phyloP scores from a whole-genome alignment of 2,797 vertebrate genomes.

The Chaetodon trifasciatus region DNA sequence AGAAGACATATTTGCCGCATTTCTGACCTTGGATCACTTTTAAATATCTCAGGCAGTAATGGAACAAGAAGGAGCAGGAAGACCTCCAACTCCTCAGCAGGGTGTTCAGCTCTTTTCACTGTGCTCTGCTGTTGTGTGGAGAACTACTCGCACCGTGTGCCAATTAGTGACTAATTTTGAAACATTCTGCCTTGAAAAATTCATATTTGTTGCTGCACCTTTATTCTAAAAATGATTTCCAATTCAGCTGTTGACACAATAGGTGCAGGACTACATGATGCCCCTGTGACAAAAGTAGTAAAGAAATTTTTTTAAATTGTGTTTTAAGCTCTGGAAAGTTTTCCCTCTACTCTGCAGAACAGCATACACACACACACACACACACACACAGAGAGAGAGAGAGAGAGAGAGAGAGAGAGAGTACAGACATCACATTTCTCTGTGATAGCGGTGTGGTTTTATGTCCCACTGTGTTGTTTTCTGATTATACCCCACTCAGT shows the following conservation, averaged over 20 bases:
- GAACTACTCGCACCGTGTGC: background rate
- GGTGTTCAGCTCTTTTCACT: background rate
- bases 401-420: too few relatives aligned
- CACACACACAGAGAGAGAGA: background rate
- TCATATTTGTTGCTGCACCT: background rate
- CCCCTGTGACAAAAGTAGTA: conserved; percentile 4
- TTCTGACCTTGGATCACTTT: background rate
- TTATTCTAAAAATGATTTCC: background rate
- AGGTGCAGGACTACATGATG: background rate
- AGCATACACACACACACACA: conserved; percentile 13
- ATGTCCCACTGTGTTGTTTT: conserved; percentile 75
- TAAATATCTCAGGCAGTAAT: background rate
- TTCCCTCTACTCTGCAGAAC: conserved; percentile 47
- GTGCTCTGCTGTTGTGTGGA: conserved; percentile 1
- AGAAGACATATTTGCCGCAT: background rate
- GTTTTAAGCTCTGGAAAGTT: conserved; percentile 44
- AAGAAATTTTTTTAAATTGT: conserved; percentile 42
- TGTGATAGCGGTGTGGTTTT: conserved; percentile 62
- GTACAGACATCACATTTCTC: conserved; percentile 44
- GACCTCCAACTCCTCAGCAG: background rate
- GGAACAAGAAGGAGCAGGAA: background rate
- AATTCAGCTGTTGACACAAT: background rate
- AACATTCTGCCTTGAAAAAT: conserved; percentile 1
- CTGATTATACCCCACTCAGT: conserved; percentile 70
- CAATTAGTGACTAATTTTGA: conserved; percentile 4